Base-by-base conservation (phyloP, 1,140 invertebrate species). In the Oryctes rhinoceros region DNA sequence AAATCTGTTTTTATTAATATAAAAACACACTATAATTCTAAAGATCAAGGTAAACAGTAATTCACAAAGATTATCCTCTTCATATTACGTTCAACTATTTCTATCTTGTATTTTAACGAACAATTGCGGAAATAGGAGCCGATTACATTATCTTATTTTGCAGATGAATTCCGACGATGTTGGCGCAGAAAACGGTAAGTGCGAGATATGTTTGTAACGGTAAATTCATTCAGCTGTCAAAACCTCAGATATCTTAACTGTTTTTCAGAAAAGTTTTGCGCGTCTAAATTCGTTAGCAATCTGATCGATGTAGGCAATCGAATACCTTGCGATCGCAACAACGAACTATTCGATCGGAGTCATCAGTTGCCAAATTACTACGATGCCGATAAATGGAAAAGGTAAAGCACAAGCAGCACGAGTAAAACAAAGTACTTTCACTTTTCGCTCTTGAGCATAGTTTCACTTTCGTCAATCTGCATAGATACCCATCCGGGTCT, bases 181-280 rank as follows among this genome's bases (percentile, higher is more conserved):
- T 30, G 0, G 1, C 39, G 39, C 39, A 44, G 5, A 44, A 44
- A 5, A 44, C 39, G 39, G 39, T 44, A 44, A 44, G 24, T 30
- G 24, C 2, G 24, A 30, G 24, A 30, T 30, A 30, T 30, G 24
- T 30, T 30, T 30, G 1, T 44, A 44, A 53, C 9, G 49, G 49
- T 53, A 53, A 53, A 53, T 30, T 30, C 24, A 30, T 30, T 30
- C 0, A 30, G 0, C 2, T 30, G 2, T 30, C 24, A 30, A 30
- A 30, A 30, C 0, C 2, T 30, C 49, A 13, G n/a, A 53, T n/a
- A 53, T 13, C 49, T 15, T 53, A 4, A 53, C 13, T 13, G 6
- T 59, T 15, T 59, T 59, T 59, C 53, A 59, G 53, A n/a, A 6
- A 59, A n/a, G 7, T 59, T 59, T 59, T n/a, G 53, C 53, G 53